phyloP scores from a whole-genome alignment of 2,113 vertebrate species.

The Arothron firmamentum region DNA sequence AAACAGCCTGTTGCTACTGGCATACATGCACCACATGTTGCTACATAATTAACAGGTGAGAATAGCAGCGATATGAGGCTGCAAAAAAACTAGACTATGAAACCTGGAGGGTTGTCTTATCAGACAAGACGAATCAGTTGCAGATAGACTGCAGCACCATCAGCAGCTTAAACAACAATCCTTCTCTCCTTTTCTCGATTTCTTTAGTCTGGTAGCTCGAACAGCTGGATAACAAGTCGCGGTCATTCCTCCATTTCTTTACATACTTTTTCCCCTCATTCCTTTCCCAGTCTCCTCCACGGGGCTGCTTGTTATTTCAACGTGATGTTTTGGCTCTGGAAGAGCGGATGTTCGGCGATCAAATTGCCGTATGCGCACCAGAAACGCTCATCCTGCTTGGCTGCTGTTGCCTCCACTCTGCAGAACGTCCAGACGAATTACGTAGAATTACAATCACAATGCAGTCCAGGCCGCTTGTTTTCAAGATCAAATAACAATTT shows the following conservation, averaged over 20 bases:
- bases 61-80: no score
- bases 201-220: no score
- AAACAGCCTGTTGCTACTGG: no score
- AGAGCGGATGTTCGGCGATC: conserved; percentile 25
- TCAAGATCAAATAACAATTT: conserved; percentile 39
- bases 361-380: conserved; percentile 12
- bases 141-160: no score
- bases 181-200: no score
- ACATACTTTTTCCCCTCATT: conserved; percentile 12
- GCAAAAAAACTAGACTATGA: no score
- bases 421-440: conserved; percentile 12
- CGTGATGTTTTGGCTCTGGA: conserved; percentile 10
- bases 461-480: conserved; percentile 16
- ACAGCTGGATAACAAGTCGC: background rate
- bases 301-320: conserved; percentile 4
- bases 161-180: no score
- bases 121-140: no score
- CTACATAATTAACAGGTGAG: no score
- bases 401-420: conserved; percentile 17
- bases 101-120: no score
- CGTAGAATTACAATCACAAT: conserved; percentile 22
- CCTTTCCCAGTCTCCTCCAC: conserved; percentile 3
- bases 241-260: background rate
- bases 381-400: conserved; percentile 18
- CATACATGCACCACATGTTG: no score